Evolutionary conservation across 1,140 invertebrate species (phyloP).

Genomic region (Ips typographus): DNA sequence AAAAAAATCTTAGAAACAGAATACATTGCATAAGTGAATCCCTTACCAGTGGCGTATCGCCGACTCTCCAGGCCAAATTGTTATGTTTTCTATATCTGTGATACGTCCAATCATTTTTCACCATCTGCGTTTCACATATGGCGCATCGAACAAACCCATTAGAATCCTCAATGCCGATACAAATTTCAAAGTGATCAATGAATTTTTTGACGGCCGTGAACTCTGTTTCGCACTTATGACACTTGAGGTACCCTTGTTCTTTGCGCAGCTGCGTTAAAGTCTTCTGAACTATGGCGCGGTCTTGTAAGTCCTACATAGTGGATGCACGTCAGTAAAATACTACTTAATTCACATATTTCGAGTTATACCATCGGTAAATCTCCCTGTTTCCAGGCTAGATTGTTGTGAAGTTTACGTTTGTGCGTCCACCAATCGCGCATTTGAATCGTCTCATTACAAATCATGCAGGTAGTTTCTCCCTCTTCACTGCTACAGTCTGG

Average conservation of each 20-base stretch:
- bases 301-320: slow-evolving; percentile 21
- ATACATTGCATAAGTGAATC: background rate
- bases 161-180: slow-evolving; percentile 15
- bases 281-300: slow-evolving; percentile 23
- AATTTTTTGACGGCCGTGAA: slow-evolving; percentile 10
- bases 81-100: slow-evolving; percentile 45
- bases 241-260: slow-evolving; percentile 21
- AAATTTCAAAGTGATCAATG: slow-evolving; percentile 29
- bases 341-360: too few relatives aligned
- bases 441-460: slow-evolving; percentile 25
- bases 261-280: slow-evolving; percentile 12
- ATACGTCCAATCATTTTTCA: slow-evolving; percentile 37
- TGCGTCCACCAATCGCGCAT: slow-evolving; percentile 29
- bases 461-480: slow-evolving; percentile 25
- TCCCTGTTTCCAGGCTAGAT: too few relatives aligned
- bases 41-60: slow-evolving; percentile 43
- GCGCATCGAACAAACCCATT: slow-evolving; percentile 40
- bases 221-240: slow-evolving; percentile 22
- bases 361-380: too few relatives aligned
- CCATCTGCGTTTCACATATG: slow-evolving; percentile 41
- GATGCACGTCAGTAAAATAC: too few relatives aligned
- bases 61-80: slow-evolving; percentile 46
- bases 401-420: slow-evolving; percentile 5
- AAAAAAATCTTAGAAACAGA: slow-evolving; percentile 22
- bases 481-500: slow-evolving; percentile 10